A percentile compares a stretch with the other conserved stretches of the same genome.
phyloP scores from a whole-genome alignment of 2,888 invertebrate genomes.

The Pteria penguin region DNA sequence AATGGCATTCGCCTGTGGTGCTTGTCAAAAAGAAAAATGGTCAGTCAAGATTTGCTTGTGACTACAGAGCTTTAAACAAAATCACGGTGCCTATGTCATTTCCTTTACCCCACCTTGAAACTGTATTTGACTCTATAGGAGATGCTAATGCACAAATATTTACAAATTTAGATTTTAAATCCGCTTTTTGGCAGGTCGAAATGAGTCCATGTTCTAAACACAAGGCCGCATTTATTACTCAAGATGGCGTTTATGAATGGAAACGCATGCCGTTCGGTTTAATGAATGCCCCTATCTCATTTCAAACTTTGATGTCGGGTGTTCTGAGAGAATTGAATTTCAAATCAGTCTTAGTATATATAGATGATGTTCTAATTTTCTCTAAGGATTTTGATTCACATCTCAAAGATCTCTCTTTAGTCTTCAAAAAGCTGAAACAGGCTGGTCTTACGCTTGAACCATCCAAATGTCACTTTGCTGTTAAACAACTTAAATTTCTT shows the following conservation, averaged over 20 bases:
- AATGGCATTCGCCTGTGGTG: conserved; percentile 20
- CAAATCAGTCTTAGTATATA: conserved; percentile 44
- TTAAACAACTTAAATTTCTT: conserved; percentile 37
- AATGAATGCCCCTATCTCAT: conserved; percentile 40
- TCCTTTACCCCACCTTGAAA: conserved; percentile 47
- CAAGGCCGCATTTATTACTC: conserved; percentile 47
- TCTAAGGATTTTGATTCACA: conserved; percentile 35
- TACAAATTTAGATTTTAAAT: conserved; percentile 43
- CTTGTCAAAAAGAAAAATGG: conserved; percentile 46
- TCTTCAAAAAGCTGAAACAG: conserved; percentile 43
- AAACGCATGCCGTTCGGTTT: conserved; percentile 48
- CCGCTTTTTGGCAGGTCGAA: conserved; percentile 32
- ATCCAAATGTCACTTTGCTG: conserved; percentile 43
- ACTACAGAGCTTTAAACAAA: conserved; percentile 42
- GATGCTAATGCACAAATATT: conserved; percentile 44
- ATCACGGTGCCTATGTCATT: conserved; percentile 43
- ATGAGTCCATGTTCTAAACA: conserved; percentile 4
- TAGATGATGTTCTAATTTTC: conserved; percentile 51
- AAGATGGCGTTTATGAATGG: conserved; percentile 44
- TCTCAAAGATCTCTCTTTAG: conserved; percentile 33
- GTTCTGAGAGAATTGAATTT: conserved; percentile 48
- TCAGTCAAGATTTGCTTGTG: conserved; percentile 47
- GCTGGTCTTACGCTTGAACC: conserved; percentile 47
- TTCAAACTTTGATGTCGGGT: conserved; percentile 45
- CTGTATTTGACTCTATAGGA: conserved; percentile 51